Percentiles rank a stretch among this genome's conserved stretches.
Conservation (phyloP, 2,797 vertebrate species). For the Cynopterus sphinx region DNA sequence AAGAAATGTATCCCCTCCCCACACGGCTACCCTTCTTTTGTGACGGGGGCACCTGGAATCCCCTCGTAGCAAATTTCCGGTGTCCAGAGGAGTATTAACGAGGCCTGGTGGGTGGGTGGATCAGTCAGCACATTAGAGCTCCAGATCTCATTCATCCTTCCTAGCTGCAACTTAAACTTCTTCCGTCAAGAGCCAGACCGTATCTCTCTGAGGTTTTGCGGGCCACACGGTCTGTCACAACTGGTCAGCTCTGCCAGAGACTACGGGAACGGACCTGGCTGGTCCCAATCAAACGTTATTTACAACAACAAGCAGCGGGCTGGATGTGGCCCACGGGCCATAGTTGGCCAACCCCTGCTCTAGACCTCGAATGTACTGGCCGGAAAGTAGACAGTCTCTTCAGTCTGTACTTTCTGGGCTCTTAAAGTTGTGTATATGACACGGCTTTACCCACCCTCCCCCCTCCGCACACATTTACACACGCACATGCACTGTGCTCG, state of each 20-base stretch:
- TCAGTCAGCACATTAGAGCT: too few relatives aligned
- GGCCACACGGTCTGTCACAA: neutral
- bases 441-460: rapidly evolving
- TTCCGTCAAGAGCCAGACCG: neutral
- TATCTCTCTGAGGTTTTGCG: neutral
- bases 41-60: neutral
- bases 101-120: too few relatives aligned
- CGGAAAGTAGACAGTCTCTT: neutral
- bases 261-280: neutral
- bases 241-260: neutral
- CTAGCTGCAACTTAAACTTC: neutral
- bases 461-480: rapidly evolving
- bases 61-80: neutral
- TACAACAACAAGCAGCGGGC: neutral
- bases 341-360: neutral
- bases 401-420: neutral
- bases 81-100: neutral
- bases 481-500: neutral
- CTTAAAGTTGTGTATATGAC: neutral
- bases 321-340: neutral
- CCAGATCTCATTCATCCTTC: neutral
- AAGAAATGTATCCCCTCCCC: neutral
- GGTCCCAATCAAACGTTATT: constrained; percentile 46
- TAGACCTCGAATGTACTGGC: neutral
- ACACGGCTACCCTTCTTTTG: neutral